Evolutionary conservation across 2,113 vertebrate genomes (phyloP), one percentile per base, ranked within the genome.

Genomic region (Camelus dromedarius): DNA sequence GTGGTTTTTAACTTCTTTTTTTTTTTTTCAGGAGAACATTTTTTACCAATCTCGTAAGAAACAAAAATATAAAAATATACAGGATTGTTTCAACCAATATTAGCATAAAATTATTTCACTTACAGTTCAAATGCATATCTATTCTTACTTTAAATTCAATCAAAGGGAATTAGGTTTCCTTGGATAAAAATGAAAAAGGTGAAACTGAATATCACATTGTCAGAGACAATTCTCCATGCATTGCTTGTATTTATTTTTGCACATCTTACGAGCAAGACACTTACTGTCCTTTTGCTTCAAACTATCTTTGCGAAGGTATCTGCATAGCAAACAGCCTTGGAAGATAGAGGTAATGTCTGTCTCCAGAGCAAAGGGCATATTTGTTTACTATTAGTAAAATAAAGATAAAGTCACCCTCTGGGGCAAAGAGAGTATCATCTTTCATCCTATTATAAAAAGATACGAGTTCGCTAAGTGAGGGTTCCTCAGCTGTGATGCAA

Each of bases 141-240:
- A 38, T 89, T 80, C 67, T 91, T 90, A 67, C n/a, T 80, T 80
- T 93, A 91, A 30, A 93, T 60, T 80, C 12, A 75, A 81, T 86
- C 7, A 96, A 86, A 84, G 24, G 11, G n/a, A 94, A 85, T 92
- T 52, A 73, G 2, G 13, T 35, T 81, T 72, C 26, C 67, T 93
- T 81, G 28, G 14, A 73, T 95, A 95, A 50, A 85, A 69, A 83
- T n/a, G 19, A 88, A 84, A 93, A 88, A 54, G 24, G 54, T 93
- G 26, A 93, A 92, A 87, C 14, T 60, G 32, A 88, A 19, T 54
- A 69, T 38, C 3, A 35, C 22, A 52, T 24, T 64, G 46, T 89
- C 46, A 54, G 52, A 67, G 10, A 70, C 7, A 90, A 64, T 72
- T 24, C 19, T 73, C 22, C 42, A 72, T 7, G 14, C 26, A 6